Base-by-base conservation (phyloP, 92 coral and sea anemone genomes). In the Heteractis magnifica region DNA sequence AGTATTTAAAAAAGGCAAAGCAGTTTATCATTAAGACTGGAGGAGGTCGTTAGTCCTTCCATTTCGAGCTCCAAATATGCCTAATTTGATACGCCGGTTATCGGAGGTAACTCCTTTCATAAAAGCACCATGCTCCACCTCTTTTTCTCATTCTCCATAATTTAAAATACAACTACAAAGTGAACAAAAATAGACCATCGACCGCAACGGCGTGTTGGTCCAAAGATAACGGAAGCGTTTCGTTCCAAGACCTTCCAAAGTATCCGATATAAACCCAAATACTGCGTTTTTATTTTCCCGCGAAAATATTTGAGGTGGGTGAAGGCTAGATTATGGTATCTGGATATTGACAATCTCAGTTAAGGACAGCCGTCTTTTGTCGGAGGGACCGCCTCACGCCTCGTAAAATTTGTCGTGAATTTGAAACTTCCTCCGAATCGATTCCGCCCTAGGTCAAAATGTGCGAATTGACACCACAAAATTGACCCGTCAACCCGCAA, bases 381-480 rank as follows among this genome's bases (percentile, higher is more conserved):
- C 78, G 78, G 78, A 75, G 23, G 49, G n/a, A 44, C 52, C 60
- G 21, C 60, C 12, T 50, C 79, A 50, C 59, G 23, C 60, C 56
- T 76, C 18, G 15, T 50, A 71, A 62, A 52, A 12, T 71, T 52
- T 65, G 84, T 77, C 52, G 56, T 51, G 78, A 86, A 90, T 80
- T 86, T 68, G 86, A 41, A 72, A 84, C 77, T 90, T 90, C 93
- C 93, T 90, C 78, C 83, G 82, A 74, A 65, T 75, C n/a, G 76
- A 20, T 86, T 77, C 81, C 93, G 73, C 93, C 93, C 89, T 55
- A 58, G 62, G 77, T 74, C 75, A 82, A 76, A 64, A 82, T 76
- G 72, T 80, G 86, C 51, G 81, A 85, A 62, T 72, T 88, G 85
- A 83, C 77, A 84, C 85, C 78, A 51, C 56, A 65, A 51, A 20